Base-by-base conservation (phyloP, 2,797 vertebrate genomes). In the Clamator glandarius region DNA sequence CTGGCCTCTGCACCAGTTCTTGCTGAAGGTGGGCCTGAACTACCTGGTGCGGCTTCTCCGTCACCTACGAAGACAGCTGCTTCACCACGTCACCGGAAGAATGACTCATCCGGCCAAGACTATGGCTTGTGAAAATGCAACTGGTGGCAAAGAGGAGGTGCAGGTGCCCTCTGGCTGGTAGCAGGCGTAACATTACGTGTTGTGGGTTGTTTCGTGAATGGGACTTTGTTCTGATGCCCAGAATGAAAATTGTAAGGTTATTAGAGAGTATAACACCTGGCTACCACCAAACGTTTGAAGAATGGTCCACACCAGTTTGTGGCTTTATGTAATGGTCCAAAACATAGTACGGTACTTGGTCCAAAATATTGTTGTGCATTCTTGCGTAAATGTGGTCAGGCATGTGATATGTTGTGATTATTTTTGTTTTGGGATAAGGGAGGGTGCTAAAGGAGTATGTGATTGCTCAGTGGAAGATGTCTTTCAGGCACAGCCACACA, bases 31-130 rank as follows among this genome's bases (percentile, higher is more conserved):
- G 98, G 98, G 46, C 98, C 98, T 6, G 99, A 99, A 95, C 98
- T 99, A 3, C 98, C 99, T 14, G 96, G 98, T 67, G 98, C 98
- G 0, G 98, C 99, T 14, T 99, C 99, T 26, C 99, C 99, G 0
- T 99, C 99, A 1, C 99, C 99, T 25, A 99, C 99, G 8, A 99
- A 98, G 97, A 97, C 98, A 61, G 93, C 95, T 6, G 98, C 99
- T 10, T 99, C 99, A 7, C 99, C 99, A 3, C 98, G 99, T 20
- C 98, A 99, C 94, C 98, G 98, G 95, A 99, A 98, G 94, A 97
- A 95, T 41, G 58, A 99, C 42, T 95, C 97, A 13, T 97, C 98
- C 24, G 98, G 98, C 88, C 98, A 99, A 87, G 98, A 99, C 92
- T 98, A 98, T 4, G 96, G 98, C 87, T 93, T 98, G 75, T 98